Base-by-base conservation (phyloP, 92 coral and sea anemone species). In the Heliopora coerulea region DNA sequence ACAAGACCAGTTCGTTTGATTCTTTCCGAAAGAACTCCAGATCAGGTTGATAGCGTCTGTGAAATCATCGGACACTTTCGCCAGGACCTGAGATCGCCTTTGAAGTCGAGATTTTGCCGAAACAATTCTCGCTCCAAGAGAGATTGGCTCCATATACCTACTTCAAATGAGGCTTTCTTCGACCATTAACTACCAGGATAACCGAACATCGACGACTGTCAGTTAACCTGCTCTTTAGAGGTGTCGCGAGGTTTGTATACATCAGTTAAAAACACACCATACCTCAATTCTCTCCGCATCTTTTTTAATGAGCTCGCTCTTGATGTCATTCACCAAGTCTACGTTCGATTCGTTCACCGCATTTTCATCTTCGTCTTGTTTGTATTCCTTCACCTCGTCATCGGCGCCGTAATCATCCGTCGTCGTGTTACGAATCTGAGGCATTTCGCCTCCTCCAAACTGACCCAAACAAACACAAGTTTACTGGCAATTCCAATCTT, bases 361-460 rank as follows among this genome's bases (percentile, higher is more conserved):
- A 34, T 89, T 91, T 70, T 91, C 99, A 31, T 88, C 99, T 39
- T 95, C 99, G 79, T 95, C 91, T 54, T 95, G 95, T 52, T 90
- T 93, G 70, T 89, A 95, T 78, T 95, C 96, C 70, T 95, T 95
- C 3, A 95, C 96, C 78, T 95, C 99, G 41, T 95, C 99, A 63
- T 90, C 96, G 42, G 99, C 99, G 80, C 95, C 99, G 49, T 87
- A 89, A 65, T 95, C 99, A 34, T 95, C 99, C 50, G 98, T 86
- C n/a, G 96, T 86, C 52, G 82, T 83, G 58, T 87, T 89, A 54
- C 91, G 88, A 49, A 91, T 90, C 78, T 95, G 96, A 95, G 99
- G 99, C 99, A 95, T 95, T 63, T 23, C 58, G 50, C 62, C 63
- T 23, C 63, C 17, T 6, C 11, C 5, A 3, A 11, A 42, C 11